Evolutionary conservation across 2,888 invertebrate genomes (phyloP), one percentile per base, ranked within the genome.

Genomic region (Platerodrilus igneus): DNA sequence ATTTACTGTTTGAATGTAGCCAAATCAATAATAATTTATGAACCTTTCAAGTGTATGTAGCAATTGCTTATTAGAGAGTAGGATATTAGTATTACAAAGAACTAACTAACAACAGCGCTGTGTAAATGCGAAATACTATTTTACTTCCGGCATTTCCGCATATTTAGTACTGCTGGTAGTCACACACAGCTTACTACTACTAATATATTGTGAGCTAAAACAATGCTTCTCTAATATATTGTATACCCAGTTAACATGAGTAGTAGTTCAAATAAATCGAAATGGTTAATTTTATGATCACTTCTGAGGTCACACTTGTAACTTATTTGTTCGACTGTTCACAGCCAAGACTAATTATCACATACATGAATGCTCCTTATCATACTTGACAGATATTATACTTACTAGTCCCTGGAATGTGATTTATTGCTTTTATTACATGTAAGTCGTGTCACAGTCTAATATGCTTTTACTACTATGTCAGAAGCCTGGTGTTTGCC

Each of bases 351-450:
- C 64, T 66, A 65, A 67, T 67, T 66, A 66, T 66, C 63, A 62
- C 66, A 66, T 66, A 66, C 65, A 63, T 58, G 63, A 64, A 63
- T 65, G 64, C 66, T 62, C 58, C 64, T 66, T 64, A 67, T 66
- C 64, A 65, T 60, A 64, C 60, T 64, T 66, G 66, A 66, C 66
- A 66, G 64, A 64, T 66, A 66, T 64, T 66, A 62, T 64, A 58
- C 56, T 55, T 53, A 52, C 49, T 51, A 56, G 34, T 38, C 52
- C 36, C 55, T 33, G 56, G 61, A 62, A 57, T 60, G 64, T 63
- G 62, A 62, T 47, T 52, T 45, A 44, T 41, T 31, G 33, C 37
- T 38, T 32, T 28, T 35, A 52, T 47, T 41, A 35, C 34, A 30
- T 29, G 28, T 27, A 23, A 15, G 22, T 37, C 30, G 37, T 32